phyloP scores from a whole-genome alignment of 2,888 invertebrate species.

The Heliconius aoede region DNA sequence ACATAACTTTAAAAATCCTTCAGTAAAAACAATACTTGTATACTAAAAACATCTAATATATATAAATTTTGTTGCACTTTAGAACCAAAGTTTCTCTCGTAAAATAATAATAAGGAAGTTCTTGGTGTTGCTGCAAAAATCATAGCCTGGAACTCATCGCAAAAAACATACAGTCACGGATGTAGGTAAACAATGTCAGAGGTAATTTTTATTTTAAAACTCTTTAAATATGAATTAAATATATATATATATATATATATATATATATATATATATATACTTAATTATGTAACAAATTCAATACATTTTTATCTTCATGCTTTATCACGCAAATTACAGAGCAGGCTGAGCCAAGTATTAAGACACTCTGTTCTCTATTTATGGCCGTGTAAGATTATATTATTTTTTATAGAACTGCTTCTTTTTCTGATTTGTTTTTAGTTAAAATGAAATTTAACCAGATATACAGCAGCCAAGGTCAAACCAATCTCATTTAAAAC shows the following conservation, averaged over 20 bases:
- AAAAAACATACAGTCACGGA: slow-evolving; percentile 33
- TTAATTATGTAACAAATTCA: no score
- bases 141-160: slow-evolving; percentile 25
- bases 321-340: not conserved
- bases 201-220: not conserved
- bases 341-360: not conserved
- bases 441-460: slow-evolving; percentile 24
- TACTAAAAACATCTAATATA: not conserved
- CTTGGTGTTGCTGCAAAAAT: slow-evolving; percentile 17
- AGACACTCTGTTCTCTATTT: not conserved
- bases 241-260: no score
- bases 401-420: not conserved
- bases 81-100: slow-evolving; percentile 6
- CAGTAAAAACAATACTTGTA: no score
- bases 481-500: slow-evolving; percentile 27
- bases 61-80: not conserved
- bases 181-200: slow-evolving; percentile 22
- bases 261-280: no score
- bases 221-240: no score
- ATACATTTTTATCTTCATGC: not conserved
- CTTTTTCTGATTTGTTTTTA: not conserved
- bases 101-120: slow-evolving; percentile 32
- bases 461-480: slow-evolving; percentile 14
- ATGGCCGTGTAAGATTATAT: not conserved
- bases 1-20: not conserved